Conservation (phyloP, 2,113 vertebrate species). For the Tetrao urogallus region DNA sequence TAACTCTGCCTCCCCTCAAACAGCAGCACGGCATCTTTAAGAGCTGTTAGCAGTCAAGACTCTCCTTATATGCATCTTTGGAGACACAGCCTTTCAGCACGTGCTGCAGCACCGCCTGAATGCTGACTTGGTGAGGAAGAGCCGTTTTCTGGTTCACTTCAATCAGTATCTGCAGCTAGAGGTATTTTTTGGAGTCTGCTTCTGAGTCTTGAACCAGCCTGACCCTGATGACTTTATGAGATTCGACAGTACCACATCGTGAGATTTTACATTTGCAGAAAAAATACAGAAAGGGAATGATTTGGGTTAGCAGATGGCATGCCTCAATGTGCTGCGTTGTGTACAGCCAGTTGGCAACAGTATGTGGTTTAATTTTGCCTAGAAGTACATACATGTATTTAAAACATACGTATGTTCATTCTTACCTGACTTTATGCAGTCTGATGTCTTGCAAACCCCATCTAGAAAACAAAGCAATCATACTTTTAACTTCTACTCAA, state of each 20-base stretch:
- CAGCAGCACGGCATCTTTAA: not conserved
- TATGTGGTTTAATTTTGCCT: not conserved
- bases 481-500: not conserved
- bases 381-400: not conserved
- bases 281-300: not conserved
- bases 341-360: not conserved
- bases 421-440: constrained; percentile 95
- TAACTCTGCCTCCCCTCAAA: not conserved
- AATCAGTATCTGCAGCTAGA: not conserved
- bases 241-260: not conserved
- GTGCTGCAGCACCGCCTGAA: not conserved
- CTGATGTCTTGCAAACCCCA: constrained; percentile 90
- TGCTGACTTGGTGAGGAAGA: not conserved
- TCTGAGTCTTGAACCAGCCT: not conserved
- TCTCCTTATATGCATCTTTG: not conserved
- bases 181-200: not conserved
- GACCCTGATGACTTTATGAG: not conserved
- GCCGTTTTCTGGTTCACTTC: not conserved
- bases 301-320: not conserved
- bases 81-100: not conserved
- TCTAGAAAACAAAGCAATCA: constrained; percentile 77
- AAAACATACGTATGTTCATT: not conserved
- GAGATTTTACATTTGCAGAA: not conserved
- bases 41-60: not conserved
- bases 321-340: not conserved